These are phyloP conservation scores for Mesocricetus auratus DNA, from an alignment of 2,113 vertebrate genomes.

Conservation along the genomic window DNA sequence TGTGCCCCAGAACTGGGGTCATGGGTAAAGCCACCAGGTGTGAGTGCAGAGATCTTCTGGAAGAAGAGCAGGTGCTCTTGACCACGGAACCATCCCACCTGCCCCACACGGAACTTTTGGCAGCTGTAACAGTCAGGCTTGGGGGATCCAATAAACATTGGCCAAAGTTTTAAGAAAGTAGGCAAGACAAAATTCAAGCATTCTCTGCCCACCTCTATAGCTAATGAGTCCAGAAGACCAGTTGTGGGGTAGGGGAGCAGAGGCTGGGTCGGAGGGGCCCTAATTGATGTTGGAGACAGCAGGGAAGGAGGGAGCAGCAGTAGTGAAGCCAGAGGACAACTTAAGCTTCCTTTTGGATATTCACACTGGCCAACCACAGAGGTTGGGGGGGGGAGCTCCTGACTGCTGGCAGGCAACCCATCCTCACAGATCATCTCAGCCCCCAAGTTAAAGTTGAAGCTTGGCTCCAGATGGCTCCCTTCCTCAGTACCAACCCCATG, in stretches of 20 bases:
- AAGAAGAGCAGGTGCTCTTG: neutral
- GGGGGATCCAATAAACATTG: neutral
- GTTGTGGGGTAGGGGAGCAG: neutral
- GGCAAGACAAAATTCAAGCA: neutral
- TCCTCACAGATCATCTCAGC: neutral
- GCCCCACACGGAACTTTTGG: neutral
- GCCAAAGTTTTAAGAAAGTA: neutral
- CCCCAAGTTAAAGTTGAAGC: neutral
- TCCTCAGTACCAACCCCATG: neutral
- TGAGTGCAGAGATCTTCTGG: neutral
- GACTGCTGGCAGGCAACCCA: neutral
- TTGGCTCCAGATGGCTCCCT: neutral
- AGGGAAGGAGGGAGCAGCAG: neutral
- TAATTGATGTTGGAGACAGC: neutral
- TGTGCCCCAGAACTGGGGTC: neutral
- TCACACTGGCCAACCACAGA: neutral
- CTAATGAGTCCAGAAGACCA: neutral
- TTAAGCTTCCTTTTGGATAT: neutral
- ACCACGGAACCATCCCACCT: neutral
- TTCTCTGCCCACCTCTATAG: neutral
- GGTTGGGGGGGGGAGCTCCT: no score
- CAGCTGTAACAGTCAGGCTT: neutral
- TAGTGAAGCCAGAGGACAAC: neutral
- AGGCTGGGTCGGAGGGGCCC: neutral
- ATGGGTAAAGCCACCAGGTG: neutral